These are phyloP conservation scores for Barbus barbus DNA, from an alignment of 2,113 vertebrate genomes.

Conservation along the genomic window DNA sequence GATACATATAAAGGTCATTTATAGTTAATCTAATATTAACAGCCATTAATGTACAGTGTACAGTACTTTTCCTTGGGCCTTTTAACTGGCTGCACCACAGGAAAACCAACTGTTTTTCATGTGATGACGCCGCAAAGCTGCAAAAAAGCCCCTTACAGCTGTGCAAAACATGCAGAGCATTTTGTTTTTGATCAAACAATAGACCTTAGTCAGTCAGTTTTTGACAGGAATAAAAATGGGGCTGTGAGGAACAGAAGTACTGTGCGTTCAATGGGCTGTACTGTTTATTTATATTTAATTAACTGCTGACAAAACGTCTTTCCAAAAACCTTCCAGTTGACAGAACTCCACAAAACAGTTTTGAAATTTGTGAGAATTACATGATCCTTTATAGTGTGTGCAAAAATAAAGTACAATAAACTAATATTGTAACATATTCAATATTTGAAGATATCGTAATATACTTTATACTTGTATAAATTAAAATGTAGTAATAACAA, in stretches of 20 bases:
- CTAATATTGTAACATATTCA: no score
- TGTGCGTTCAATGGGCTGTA: neutral
- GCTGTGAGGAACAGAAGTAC: neutral
- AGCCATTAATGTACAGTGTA: neutral
- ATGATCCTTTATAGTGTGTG: no score
- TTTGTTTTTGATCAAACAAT: neutral
- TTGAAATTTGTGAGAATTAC: no score
- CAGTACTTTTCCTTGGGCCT: neutral
- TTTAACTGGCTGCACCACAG: neutral
- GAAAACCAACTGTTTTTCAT: constrained; percentile 7
- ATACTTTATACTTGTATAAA: no score
- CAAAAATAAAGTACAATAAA: no score
- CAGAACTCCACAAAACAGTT: no score
- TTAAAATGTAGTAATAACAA: no score
- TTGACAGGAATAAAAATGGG: neutral
- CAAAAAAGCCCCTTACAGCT: constrained; percentile 23
- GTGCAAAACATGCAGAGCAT: neutral
- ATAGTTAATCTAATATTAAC: no score
- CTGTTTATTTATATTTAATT: neutral
- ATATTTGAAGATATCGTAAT: no score
- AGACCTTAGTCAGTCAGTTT: neutral
- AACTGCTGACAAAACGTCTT: neutral
- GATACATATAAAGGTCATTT: no score
- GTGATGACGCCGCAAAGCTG: neutral
- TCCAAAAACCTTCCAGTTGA: neutral